Conservation (phyloP, 2,888 invertebrate genomes). For the Heliconius ethilla region DNA sequence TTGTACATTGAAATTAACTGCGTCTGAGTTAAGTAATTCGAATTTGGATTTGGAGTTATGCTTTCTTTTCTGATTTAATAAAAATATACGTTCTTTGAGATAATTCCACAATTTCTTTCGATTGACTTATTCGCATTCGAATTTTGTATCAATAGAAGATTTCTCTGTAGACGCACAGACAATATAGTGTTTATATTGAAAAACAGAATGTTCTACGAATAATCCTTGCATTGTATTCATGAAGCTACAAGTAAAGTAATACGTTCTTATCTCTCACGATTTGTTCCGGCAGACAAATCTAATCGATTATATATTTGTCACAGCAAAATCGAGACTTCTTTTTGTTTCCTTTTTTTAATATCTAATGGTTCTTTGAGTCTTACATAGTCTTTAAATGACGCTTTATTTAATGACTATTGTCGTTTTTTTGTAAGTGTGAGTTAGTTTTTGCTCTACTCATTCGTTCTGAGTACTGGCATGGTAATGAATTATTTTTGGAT, state of each 20-base stretch:
- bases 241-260: background rate
- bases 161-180: background rate
- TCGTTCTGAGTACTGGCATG: background rate
- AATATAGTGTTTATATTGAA: background rate
- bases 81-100: too few species aligned
- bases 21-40: too few species aligned
- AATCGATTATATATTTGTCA: constrained; percentile 21
- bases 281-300: constrained; percentile 13
- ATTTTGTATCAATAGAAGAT: background rate
- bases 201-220: background rate
- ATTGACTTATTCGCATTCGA: too few species aligned
- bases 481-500: background rate
- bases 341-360: background rate
- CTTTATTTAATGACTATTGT: background rate
- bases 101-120: too few species aligned
- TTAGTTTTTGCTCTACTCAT: constrained; percentile 11
- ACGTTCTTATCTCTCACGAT: constrained; percentile 10
- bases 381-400: background rate
- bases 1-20: background rate
- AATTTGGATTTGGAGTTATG: background rate
- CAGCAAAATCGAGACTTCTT: background rate
- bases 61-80: background rate
- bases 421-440: background rate
- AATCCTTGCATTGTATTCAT: background rate
- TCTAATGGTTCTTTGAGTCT: background rate